A percentile compares a stretch with the other conserved stretches of the same genome.
Conservation (phyloP, 2,113 vertebrate genomes). For the Chiloscyllium plagiosum region DNA sequence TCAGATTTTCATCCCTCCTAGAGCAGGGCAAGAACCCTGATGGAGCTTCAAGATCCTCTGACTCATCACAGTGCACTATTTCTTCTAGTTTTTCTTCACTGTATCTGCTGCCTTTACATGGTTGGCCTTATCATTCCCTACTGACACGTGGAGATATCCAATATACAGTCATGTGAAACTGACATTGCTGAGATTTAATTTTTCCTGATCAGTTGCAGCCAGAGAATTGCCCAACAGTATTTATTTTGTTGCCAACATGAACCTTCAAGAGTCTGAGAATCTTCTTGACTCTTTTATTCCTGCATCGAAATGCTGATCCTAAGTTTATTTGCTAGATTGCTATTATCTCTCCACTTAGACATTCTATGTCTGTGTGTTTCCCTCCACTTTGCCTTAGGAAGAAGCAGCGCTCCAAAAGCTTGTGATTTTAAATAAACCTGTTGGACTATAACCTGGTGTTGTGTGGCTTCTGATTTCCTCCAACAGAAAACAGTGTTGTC, state of each 20-base stretch:
- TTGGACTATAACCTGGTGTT: too few species aligned
- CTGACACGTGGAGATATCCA: too few species aligned
- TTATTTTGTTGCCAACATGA: neutral
- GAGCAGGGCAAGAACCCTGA: neutral
- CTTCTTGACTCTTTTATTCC: neutral
- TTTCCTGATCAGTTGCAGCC: neutral
- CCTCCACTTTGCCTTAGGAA: too few species aligned
- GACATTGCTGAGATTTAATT: neutral
- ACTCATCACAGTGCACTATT: neutral
- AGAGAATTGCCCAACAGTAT: neutral
- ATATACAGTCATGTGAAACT: neutral
- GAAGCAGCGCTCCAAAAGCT: too few species aligned
- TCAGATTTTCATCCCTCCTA: neutral
- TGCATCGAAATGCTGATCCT: neutral
- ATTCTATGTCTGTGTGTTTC: too few species aligned
- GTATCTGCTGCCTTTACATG: neutral
- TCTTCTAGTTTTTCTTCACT: neutral
- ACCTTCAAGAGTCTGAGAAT: neutral
- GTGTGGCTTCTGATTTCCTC: neutral
- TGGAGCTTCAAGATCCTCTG: neutral
- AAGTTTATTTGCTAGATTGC: too few species aligned
- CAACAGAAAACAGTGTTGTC: neutral
- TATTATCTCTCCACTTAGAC: too few species aligned
- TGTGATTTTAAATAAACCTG: too few species aligned
- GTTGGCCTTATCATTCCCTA: neutral